phyloP scores from a whole-genome alignment of 1,140 invertebrate species.

The Drosophila triauraria region DNA sequence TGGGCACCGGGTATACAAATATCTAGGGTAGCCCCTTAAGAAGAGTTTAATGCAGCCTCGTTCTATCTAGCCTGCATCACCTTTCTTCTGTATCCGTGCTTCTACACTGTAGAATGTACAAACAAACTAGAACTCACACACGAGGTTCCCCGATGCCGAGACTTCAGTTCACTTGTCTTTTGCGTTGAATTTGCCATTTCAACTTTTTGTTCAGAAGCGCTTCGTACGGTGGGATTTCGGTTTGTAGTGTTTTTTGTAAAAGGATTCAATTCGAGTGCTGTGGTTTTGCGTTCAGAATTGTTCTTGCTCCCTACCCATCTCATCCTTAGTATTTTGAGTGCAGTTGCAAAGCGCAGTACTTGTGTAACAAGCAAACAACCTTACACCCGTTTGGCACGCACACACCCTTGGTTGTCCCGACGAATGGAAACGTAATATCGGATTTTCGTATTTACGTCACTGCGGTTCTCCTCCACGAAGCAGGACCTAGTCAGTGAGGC shows the following conservation, averaged over 20 bases:
- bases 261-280: slow-evolving; percentile 62
- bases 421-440: slow-evolving; percentile 79
- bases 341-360: slow-evolving; percentile 73
- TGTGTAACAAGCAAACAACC: slow-evolving; percentile 64
- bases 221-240: slow-evolving; percentile 32
- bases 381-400: slow-evolving; percentile 19
- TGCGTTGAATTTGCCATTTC: slow-evolving; percentile 67
- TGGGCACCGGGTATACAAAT: too few species aligned
- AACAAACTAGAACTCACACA: neutral
- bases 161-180: slow-evolving; percentile 63
- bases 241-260: slow-evolving; percentile 59
- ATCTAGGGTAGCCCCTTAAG: neutral
- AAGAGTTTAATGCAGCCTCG: slow-evolving; percentile 4
- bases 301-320: slow-evolving; percentile 32
- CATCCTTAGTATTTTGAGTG: slow-evolving; percentile 55
- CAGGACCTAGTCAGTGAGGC: slow-evolving; percentile 47
- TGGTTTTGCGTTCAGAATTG: slow-evolving; percentile 72
- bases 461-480: slow-evolving; percentile 51
- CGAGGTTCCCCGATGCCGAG: neutral
- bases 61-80: neutral
- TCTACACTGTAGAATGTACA: neutral
- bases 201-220: slow-evolving; percentile 59
- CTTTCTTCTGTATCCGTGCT: neutral
- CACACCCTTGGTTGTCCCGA: slow-evolving; percentile 10
- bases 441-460: slow-evolving; percentile 81